Evolutionary conservation across 2,113 vertebrate species (phyloP), one percentile per base, ranked within the genome.

Genomic region (Dipodomys spectabilis): DNA sequence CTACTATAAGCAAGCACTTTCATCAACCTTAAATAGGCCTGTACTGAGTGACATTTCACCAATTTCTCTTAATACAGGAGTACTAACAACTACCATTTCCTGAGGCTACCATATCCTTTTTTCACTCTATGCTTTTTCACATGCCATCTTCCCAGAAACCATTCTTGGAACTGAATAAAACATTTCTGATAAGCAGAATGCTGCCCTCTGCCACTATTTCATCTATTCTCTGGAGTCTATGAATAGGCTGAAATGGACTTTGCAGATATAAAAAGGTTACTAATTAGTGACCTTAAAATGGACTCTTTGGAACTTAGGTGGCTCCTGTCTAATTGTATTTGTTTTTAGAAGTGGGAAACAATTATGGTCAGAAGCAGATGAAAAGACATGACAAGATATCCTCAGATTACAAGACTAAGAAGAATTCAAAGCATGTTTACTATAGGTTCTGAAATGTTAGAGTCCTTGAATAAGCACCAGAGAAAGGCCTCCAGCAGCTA

Each of bases 251-350:
- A 67, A 74, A 49, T 6, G 44, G 53, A 92, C 27, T 88, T 62
- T 88, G 44, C 25, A 81, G 39, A 75, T 65, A 13, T 28, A 88
- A 81, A 71, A 88, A 87, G 44, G 32, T 45, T 81, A 88, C 44
- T 77, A 88, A 91, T 85, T 80, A 60, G 73, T n/a, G 64, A 75
- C 68, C 44, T 44, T 82, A 81, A 84, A 77, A 88, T 35, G 90
- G 32, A 57, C 20, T 71, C 64, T 35, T 12, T 35, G 11, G 62
- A 65, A 87, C 62, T 82, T 73, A 81, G 27, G 62, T 27, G 19
- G 10, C 0, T 39, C n/a, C 44, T 53, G 57, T 74, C 68, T 82
- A 77, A 85, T 72, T 16, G 81, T 30, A 85, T 71, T 85, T 9
- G 7, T 39, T 93, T 57, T 93, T 82, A 73, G 82, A 77, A 71